Percentiles rank a stretch among this genome's conserved stretches.
These are phyloP conservation scores for Pituophis catenifer DNA, from an alignment of 2,113 vertebrate species.

Conservation along the genomic window DNA sequence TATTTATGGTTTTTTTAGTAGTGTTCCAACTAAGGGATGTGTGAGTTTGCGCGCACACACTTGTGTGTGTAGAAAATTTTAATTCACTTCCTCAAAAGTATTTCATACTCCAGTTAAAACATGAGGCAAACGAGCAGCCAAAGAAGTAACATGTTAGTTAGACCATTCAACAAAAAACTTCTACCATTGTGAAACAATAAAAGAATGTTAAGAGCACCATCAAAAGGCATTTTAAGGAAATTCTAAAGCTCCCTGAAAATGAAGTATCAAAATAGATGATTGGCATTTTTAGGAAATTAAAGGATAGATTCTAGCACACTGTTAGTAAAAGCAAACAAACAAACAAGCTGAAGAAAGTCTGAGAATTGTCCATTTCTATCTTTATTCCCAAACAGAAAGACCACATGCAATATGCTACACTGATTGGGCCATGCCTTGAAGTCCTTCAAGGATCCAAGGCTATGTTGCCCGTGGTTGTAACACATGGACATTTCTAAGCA, in stretches of 20 bases:
- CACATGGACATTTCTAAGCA: neutral
- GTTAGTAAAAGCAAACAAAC: neutral
- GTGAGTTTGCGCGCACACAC: accelerated
- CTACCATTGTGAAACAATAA: neutral
- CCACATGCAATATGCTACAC: neutral
- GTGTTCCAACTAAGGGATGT: neutral
- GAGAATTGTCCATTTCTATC: neutral
- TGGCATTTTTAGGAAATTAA: neutral
- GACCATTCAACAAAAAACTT: neutral
- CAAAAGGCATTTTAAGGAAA: neutral
- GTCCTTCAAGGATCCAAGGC: neutral
- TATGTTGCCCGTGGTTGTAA: neutral
- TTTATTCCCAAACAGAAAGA: neutral
- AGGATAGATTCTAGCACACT: neutral
- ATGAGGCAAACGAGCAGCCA: neutral
- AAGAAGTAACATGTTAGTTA: neutral
- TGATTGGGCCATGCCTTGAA: neutral
- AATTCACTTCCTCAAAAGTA: neutral
- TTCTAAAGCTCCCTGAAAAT: neutral
- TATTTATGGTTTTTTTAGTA: neutral
- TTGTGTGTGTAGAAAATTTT: neutral
- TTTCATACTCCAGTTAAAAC: neutral
- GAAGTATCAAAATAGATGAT: neutral
- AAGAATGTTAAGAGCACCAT: neutral
- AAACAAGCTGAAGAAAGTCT: neutral